Evolutionary conservation across 1,140 invertebrate genomes (phyloP).

Genomic region (Latrodectus geometricus): DNA sequence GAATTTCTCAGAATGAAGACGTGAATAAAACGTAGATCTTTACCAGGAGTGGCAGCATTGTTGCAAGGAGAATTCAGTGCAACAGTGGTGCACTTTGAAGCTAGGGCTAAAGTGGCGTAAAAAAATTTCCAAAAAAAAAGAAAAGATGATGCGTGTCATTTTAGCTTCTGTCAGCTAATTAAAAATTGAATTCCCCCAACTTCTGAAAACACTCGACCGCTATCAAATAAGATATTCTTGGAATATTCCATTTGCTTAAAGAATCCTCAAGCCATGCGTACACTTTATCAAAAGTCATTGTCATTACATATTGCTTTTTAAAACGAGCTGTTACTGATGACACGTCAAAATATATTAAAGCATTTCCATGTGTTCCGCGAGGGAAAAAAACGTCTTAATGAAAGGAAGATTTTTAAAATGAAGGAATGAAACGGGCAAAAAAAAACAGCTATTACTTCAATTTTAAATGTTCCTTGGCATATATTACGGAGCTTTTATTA

Average conservation of each 20-base stretch:
- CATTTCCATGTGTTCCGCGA: constrained; percentile 20
- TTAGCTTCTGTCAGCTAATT: constrained; percentile 56
- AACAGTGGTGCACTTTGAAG: neutral
- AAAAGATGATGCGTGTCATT: constrained; percentile 23
- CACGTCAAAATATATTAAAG: constrained; percentile 61
- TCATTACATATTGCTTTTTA: constrained; percentile 54
- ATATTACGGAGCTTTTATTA: neutral
- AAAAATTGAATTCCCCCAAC: constrained; percentile 48
- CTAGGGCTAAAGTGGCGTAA: neutral
- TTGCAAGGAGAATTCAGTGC: neutral
- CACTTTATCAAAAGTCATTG: constrained; percentile 51
- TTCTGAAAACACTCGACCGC: constrained; percentile 45
- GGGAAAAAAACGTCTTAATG: constrained; percentile 39
- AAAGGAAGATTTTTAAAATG: constrained; percentile 44
- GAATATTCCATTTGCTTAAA: constrained; percentile 12
- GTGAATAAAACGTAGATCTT: neutral
- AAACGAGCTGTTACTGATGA: constrained; percentile 52
- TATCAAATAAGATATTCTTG: constrained; percentile 35
- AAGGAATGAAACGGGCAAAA: constrained; percentile 16
- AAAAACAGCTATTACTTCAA: neutral
- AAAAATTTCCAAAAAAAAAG: constrained; percentile 5
- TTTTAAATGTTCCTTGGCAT: neutral
- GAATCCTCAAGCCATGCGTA: neutral
- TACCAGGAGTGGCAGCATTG: constrained; percentile 26
- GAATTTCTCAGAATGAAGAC: neutral